phyloP scores from a whole-genome alignment of 1,140 invertebrate species.

The Drosophila lowei region DNA sequence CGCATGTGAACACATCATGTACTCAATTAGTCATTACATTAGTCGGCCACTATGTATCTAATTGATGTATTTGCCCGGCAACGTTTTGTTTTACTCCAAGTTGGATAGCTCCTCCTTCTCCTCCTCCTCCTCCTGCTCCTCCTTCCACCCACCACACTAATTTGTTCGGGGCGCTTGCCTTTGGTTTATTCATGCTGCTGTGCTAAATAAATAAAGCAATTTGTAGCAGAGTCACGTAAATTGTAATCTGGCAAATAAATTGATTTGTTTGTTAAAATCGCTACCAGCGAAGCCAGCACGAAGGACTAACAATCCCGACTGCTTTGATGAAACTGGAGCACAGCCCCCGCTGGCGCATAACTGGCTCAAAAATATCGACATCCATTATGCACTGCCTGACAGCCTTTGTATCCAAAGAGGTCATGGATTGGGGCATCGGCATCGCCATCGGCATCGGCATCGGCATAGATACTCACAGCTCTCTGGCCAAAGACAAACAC shows the following conservation, averaged over 20 bases:
- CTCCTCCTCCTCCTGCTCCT: not conserved
- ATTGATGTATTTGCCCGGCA: constrained; percentile 51
- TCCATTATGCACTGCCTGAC: constrained; percentile 22
- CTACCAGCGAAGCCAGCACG: constrained; percentile 14
- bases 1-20: constrained; percentile 49
- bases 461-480: not conserved
- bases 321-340: constrained; percentile 26
- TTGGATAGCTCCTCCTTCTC: too few relatives aligned
- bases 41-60: constrained; percentile 45
- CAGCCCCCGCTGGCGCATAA: not conserved
- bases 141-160: too few relatives aligned
- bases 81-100: constrained; percentile 41
- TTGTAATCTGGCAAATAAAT: constrained; percentile 76
- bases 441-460: not conserved
- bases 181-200: constrained; percentile 33
- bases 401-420: constrained; percentile 21
- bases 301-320: constrained; percentile 24
- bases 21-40: constrained; percentile 62
- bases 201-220: constrained; percentile 72
- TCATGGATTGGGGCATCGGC: constrained; percentile 16
- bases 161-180: not conserved
- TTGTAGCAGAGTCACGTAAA: constrained; percentile 74
- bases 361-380: constrained; percentile 46
- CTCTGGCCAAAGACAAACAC: too few relatives aligned
- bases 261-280: constrained; percentile 70